Evolutionary conservation across 2,113 vertebrate genomes (phyloP).

Genomic region (Lota lota): DNA sequence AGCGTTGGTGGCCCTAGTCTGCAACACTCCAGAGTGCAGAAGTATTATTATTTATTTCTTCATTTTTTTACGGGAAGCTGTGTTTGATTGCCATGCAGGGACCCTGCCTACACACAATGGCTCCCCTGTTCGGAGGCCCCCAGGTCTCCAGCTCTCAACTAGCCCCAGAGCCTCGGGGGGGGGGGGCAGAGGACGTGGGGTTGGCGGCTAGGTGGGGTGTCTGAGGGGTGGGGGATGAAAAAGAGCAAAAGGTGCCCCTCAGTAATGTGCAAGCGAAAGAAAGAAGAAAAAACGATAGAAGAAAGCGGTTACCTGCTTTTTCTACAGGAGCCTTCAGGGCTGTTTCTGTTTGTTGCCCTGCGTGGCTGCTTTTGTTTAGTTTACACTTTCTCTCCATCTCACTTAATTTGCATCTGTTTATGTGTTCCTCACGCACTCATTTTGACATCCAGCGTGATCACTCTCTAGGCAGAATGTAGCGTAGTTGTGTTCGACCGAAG

Average conservation of each 20-base stretch:
- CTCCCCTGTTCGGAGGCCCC: constrained; percentile 76
- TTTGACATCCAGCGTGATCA: no score
- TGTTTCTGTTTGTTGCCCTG: no score
- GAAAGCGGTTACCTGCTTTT: no score
- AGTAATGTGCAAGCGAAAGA: constrained; percentile 7
- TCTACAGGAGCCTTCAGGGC: no score
- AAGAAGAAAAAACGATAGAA: no score
- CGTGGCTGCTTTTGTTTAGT: no score
- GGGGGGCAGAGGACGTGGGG: constrained; percentile 56
- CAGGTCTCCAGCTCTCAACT: constrained; percentile 56
- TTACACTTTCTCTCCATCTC: neutral
- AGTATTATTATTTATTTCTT: constrained; percentile 26
- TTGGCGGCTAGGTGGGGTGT: constrained; percentile 47
- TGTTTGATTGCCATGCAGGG: constrained; percentile 78
- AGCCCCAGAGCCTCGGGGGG: constrained; percentile 69
- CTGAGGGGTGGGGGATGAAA: constrained; percentile 46
- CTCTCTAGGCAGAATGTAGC: no score
- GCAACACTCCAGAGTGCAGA: constrained; percentile 53
- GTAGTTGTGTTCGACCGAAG: no score
- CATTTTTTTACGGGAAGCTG: constrained; percentile 76
- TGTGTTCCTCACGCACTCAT: no score
- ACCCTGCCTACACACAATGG: constrained; percentile 73
- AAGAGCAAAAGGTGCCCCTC: constrained; percentile 17
- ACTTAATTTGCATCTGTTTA: no score
- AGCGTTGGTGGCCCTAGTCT: constrained; percentile 16